Base-by-base conservation (phyloP, 1,140 invertebrate genomes). In the Anastrepha ludens region DNA sequence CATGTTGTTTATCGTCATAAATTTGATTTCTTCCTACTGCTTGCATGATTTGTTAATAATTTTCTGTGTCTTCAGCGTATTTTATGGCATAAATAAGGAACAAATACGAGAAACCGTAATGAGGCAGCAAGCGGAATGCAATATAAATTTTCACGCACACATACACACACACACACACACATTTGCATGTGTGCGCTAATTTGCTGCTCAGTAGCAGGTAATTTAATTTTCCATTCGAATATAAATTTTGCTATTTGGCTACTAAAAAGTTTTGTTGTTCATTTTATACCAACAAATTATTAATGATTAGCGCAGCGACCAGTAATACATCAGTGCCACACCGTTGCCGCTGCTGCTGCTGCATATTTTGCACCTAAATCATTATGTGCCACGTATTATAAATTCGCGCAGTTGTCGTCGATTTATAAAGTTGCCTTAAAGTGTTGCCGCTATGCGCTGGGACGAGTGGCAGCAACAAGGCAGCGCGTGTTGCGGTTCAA, bases 401-500 rank as follows among this genome's bases (percentile, higher is more conserved):
- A 60, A 41, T 86, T 86, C 85, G 58, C 85, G 17, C 85, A 86
- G 58, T 86, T 86, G 85, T 64, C 85, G 59, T 86, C 85, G 41
- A 86, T 86, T 86, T 62, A 86, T 86, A 62, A 86, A 86, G n/a
- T 62, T 64, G 85, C 60, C 85, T 39, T 11, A 86, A 86, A 81
- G 47, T 81, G 74, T 81, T 58, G 50, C 50, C 17, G 47, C 74
- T 41, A 74, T 55, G 47, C 15, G 44, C 9, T 74, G 13, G 17
- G 44, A 5, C 8, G 4, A 15, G 7, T 44, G 44, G 41, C 60
- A 62, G 9, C 50, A 55, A 55, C 17, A 62, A 3, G 17, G 60
- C 17, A 74, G 41, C 6, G 41, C 15, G 44, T 41, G 44, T 7
- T 81, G 15, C 55, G 74, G 47, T 81, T 81, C 74, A 81, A 55